Base-by-base conservation (phyloP, 2,113 vertebrate species). In the Vanacampus margaritifer region DNA sequence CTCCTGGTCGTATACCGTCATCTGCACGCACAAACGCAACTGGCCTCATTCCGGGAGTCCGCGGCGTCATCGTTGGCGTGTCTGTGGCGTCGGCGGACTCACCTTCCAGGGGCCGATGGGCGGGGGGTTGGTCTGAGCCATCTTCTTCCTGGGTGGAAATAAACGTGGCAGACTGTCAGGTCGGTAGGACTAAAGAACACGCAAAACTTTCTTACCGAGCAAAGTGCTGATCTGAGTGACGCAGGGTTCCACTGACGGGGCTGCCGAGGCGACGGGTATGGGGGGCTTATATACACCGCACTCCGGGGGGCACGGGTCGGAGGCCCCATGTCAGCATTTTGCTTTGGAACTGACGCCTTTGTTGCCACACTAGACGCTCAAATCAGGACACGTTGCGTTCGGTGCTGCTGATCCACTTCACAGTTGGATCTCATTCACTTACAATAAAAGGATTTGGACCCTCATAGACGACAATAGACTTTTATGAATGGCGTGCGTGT, bases 1-100 rank as follows among this genome's bases (percentile, higher is more conserved):
- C 86, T 98, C 95, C 89, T 98, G 96, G 72, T 99, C 95, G 6
- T 98, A 98, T 82, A 96, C 93, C 0, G 95, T 98, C 87, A 99
- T 94, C 95, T 98, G 90, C 58, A 86, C 61, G 68, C 64, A 50
- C 32, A 50, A 9, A 14, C 37, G 37, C 37, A 32, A 32, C 37
- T 2, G 5, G 13, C 43, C 3, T 45, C 43, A 3, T 2, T 45
- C 43, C 3, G 0, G 43, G 43, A 4, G 43, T 16, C 43, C 2
- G 1, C 2, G 2, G 4, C 5, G 43, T 11, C 12, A 45, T 12
- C 1, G 21, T 46, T 17, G 2, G 3, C 8, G 48, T 12, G 39
- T n/a, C 45, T 17, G 1, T 17, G 16, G 14, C 3, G 43, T 1
- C 1, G 4, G 14, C 54, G 19, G 14, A 24, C 83, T 6, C 90